A percentile compares a stretch with the other conserved stretches of the same genome.
These are phyloP conservation scores for Salvator merianae DNA, from an alignment of 2,113 vertebrate species.

Conservation along the genomic window DNA sequence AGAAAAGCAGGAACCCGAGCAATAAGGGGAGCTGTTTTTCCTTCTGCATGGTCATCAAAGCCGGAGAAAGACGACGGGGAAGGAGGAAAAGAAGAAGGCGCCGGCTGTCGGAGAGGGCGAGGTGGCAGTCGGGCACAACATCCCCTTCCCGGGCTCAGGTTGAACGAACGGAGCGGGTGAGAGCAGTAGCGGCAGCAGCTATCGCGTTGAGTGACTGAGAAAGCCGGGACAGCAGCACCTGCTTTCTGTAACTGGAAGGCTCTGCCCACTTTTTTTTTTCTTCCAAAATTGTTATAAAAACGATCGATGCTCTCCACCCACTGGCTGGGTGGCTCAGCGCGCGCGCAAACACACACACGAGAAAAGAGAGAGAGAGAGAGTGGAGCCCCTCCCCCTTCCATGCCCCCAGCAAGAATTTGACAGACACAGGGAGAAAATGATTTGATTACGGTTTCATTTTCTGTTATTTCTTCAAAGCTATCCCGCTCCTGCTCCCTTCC, in stretches of 20 bases:
- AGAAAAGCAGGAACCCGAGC: constrained; percentile 47
- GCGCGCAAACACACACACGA: background rate
- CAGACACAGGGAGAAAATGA: constrained; percentile 10
- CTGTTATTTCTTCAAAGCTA: too few species aligned
- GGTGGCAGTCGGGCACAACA: constrained; percentile 42
- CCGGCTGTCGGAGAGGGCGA: background rate
- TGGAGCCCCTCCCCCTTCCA: background rate
- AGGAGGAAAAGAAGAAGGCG: background rate
- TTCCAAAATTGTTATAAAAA: constrained; percentile 1
- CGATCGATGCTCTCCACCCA: constrained; percentile 41
- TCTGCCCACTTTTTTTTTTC: background rate
- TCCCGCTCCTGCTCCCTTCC: too few species aligned
- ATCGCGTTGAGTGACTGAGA: background rate
- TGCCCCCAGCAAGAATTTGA: constrained; percentile 32
- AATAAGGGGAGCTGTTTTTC: constrained; percentile 28
- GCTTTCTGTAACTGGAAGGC: constrained; percentile 22
- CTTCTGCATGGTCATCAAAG: constrained; percentile 45
- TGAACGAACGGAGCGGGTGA: background rate
- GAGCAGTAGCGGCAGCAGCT: background rate
- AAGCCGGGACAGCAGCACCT: constrained; percentile 18
- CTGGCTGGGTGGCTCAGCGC: constrained; percentile 37
- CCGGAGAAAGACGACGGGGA: background rate
- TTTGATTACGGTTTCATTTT: too few species aligned
- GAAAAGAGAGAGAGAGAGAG: constrained; percentile 7
- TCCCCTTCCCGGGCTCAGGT: constrained; percentile 14